Evolutionary conservation across 2,888 invertebrate species (phyloP).

Genomic region (Anoplius nigerrimus): DNA sequence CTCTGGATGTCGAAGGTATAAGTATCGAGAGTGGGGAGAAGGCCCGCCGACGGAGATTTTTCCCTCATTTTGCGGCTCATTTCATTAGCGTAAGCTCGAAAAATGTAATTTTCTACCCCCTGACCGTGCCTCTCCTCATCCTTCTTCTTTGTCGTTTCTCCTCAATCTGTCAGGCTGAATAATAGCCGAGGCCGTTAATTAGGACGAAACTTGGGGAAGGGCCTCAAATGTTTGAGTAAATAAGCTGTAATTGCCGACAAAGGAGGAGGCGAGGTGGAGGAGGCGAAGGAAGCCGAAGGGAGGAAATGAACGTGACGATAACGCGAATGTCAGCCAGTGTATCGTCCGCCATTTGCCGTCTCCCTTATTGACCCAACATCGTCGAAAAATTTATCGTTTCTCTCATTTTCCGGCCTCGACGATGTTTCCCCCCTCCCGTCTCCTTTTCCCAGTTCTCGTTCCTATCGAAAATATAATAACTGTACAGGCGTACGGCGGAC

Average conservation of each 20-base stretch:
- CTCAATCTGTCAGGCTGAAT: neutral
- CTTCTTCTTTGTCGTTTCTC: neutral
- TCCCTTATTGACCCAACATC: slow-evolving; percentile 17
- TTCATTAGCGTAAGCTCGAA: neutral
- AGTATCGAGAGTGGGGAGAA: neutral
- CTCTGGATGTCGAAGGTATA: too few species aligned
- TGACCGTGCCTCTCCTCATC: neutral
- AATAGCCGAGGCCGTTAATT: too few species aligned
- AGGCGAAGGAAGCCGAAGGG: too few species aligned
- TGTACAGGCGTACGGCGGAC: slow-evolving; percentile 19
- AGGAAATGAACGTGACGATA: too few species aligned
- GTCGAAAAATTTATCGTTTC: slow-evolving; percentile 36
- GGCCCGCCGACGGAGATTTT: too few species aligned
- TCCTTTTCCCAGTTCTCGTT: slow-evolving; percentile 7
- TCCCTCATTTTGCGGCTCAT: neutral
- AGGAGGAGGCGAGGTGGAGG: too few species aligned
- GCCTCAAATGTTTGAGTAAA: too few species aligned
- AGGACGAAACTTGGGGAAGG: too few species aligned
- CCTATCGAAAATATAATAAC: slow-evolving; percentile 30
- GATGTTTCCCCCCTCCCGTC: neutral
- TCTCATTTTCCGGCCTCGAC: slow-evolving; percentile 22
- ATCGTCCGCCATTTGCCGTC: slow-evolving; percentile 9
- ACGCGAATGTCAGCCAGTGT: too few species aligned
- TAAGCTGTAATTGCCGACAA: too few species aligned
- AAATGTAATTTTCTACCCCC: neutral